These are phyloP conservation scores for Hermetia illucens DNA, from an alignment of 1,140 invertebrate species.

Conservation along the genomic window DNA sequence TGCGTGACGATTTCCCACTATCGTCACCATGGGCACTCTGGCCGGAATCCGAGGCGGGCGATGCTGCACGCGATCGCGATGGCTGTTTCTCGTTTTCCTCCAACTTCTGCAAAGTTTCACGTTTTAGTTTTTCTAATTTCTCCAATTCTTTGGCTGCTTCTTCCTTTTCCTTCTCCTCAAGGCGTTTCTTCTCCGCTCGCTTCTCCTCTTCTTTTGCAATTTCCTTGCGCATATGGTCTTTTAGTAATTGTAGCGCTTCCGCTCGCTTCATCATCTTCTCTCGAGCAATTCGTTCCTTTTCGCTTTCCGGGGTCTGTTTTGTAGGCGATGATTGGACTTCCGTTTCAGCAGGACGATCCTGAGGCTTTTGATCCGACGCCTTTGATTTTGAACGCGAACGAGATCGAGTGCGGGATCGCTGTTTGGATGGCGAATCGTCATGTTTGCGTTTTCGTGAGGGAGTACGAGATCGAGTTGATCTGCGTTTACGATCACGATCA, in stretches of 20 bases:
- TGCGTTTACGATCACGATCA: conserved; percentile 10
- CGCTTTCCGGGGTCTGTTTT: conserved; percentile 9
- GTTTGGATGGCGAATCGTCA: background rate
- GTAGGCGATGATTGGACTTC: conserved; percentile 8
- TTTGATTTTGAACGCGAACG: conserved; percentile 6
- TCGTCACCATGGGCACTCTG: too few relatives aligned
- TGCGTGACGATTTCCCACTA: conserved; percentile 14
- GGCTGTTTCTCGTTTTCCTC: conserved; percentile 21
- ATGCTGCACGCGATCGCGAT: conserved; percentile 4
- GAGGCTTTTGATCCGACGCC: background rate
- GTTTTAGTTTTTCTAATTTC: conserved; percentile 23
- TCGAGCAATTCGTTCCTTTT: conserved; percentile 20
- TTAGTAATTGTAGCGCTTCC: conserved; percentile 33
- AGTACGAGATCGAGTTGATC: background rate
- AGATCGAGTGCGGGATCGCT: background rate
- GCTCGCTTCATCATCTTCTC: conserved; percentile 32
- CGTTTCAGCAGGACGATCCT: too few relatives aligned
- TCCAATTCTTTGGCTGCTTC: conserved; percentile 23
- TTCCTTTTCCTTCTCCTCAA: conserved; percentile 25
- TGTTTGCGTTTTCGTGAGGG: too few relatives aligned
- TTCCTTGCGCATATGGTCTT: conserved; percentile 40
- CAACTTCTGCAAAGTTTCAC: conserved; percentile 23
- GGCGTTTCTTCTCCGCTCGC: conserved; percentile 26
- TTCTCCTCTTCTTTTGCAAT: conserved; percentile 31
- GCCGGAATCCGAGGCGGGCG: too few relatives aligned